phyloP scores from a whole-genome alignment of 2,888 invertebrate genomes.

The Pardosa pseudoannulata region DNA sequence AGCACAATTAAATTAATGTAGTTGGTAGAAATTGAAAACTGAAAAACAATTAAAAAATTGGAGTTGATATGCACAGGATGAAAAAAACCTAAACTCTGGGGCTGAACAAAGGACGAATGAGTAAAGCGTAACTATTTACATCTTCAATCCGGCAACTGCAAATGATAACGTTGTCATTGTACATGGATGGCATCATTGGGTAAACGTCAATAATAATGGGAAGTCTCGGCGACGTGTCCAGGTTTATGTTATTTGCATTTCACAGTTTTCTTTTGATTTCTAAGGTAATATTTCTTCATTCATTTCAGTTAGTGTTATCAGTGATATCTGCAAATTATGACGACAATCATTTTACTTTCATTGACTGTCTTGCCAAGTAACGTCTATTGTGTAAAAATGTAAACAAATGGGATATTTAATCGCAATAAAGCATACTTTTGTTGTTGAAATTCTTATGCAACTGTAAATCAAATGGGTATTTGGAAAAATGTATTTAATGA shows the following conservation, averaged over 20 bases:
- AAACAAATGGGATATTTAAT: background rate
- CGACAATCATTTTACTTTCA: background rate
- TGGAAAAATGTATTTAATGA: too few relatives aligned
- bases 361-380: background rate
- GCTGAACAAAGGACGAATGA: too few relatives aligned
- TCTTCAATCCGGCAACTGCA: too few relatives aligned
- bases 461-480: background rate
- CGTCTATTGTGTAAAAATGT: background rate
- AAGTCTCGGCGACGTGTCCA: slow-evolving; percentile 55
- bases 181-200: background rate
- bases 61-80: too few relatives aligned
- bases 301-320: background rate
- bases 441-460: background rate
- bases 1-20: too few relatives aligned
- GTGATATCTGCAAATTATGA: background rate
- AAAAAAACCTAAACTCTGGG: too few relatives aligned
- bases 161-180: too few relatives aligned
- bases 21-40: too few relatives aligned
- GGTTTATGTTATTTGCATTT: slow-evolving; percentile 52
- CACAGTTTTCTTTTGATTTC: slow-evolving; percentile 40
- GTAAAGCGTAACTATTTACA: too few relatives aligned
- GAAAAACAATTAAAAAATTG: too few relatives aligned
- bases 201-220: slow-evolving; percentile 44
- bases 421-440: background rate
- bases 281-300: slow-evolving; percentile 23